Base-by-base conservation (phyloP, 1,140 invertebrate genomes). In the Platorchestia sp. region DNA sequence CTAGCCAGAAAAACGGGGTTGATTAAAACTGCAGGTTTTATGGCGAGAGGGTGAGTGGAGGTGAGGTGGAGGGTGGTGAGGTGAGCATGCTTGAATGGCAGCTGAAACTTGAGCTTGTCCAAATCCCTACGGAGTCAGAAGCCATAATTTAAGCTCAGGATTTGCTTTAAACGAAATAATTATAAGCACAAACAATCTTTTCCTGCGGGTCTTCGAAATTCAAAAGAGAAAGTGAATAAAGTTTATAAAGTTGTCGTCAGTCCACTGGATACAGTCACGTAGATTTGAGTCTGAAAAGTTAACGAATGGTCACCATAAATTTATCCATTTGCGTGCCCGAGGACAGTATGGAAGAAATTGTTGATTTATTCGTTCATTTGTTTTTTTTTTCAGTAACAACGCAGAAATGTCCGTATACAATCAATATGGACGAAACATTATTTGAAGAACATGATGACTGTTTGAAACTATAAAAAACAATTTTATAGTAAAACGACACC, bases 11-110 rank as follows among this genome's bases (percentile, higher is more conserved):
- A 89, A 89, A 42, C n/a, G 1, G 43, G 36, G 43, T 44, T 89
- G 87, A 89, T 89, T 89, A 89, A 89, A 89, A 89, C 87, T 89
- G 43, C 87, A 89, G 87, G n/a, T 89, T 89, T 89, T 42, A 89
- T 10, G 0, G 87, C 5, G 41, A 19, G 87, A 14, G 42, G 41
- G n/a, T 42, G 87, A 44, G n/a, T 41, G 27, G 0, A 41, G 10
- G 27, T 3, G 3, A 6, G 87, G 7, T 16, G 87, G 59, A 51
- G 59, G 59, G 3, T 10, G 59, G 14, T 3, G 1, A 27, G 59
- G 7, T 75, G 36, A 75, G 59, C 59, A 75, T 75, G 59, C 36
- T 75, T 75, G 59, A 75, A 27, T 75, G 59, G 27, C 59, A 75
- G 27, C 14, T 75, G 59, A 75, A 75, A 75, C 59, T 75, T 75